Conservation (phyloP, 2,113 vertebrate genomes). For the Oreocharis arfaki region DNA sequence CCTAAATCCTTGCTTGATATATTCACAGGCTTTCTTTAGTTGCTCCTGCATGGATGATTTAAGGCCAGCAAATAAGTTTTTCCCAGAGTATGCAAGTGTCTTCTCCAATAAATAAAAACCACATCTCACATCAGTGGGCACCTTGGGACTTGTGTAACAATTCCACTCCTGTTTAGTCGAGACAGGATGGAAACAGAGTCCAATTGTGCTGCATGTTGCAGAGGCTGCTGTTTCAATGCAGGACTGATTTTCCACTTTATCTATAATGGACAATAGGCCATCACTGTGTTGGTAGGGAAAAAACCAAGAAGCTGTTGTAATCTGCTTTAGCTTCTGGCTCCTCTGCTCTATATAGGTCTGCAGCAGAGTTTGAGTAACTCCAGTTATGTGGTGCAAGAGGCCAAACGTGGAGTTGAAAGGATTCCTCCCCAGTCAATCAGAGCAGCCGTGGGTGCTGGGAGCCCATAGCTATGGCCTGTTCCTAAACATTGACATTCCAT, state of each 20-base stretch:
- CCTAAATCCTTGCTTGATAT: neutral
- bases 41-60: neutral
- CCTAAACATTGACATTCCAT: conserved; percentile 26
- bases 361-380: neutral
- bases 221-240: neutral
- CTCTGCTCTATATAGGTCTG: neutral
- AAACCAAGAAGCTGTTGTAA: neutral
- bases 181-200: neutral
- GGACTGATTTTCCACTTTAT: conserved; percentile 35
- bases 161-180: neutral
- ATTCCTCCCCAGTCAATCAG: neutral
- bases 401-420: neutral
- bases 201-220: neutral
- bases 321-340: neutral
- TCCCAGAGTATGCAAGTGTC: conserved; percentile 2
- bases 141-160: neutral
- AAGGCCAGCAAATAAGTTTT: conserved; percentile 15
- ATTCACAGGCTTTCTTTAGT: neutral
- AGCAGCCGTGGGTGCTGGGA: neutral
- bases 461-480: neutral
- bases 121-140: neutral
- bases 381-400: neutral
- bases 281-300: neutral
- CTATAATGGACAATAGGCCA: neutral
- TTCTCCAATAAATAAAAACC: conserved; percentile 39